Conservation (phyloP, 2,113 vertebrate species). For the Phrynosoma platyrhinos region DNA sequence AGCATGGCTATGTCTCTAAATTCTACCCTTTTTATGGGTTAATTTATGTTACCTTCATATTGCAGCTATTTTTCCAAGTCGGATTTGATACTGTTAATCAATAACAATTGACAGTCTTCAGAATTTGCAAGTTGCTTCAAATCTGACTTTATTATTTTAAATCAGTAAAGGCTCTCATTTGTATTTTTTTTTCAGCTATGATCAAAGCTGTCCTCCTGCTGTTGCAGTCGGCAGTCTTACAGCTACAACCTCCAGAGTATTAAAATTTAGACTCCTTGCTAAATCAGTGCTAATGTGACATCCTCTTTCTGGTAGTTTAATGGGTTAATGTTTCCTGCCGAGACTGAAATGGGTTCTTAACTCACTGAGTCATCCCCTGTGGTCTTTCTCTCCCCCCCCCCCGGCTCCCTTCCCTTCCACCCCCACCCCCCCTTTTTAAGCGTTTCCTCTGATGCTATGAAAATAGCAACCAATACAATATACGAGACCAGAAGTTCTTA, state of each 20-base stretch:
- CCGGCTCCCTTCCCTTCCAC: not conserved
- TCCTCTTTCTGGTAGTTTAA: constrained; percentile 43
- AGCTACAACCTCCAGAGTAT: not conserved
- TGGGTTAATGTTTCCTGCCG: constrained; percentile 57
- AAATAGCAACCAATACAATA: constrained; percentile 76
- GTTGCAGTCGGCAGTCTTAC: not conserved
- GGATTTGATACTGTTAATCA: not conserved
- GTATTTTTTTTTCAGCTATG: not conserved
- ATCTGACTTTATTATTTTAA: not conserved
- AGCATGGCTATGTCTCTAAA: too few relatives aligned
- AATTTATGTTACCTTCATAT: not conserved
- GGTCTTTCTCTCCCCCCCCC: not conserved
- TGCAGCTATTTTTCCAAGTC: not conserved
- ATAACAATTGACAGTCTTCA: not conserved
- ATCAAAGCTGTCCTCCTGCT: not conserved
- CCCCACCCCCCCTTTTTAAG: constrained; percentile 2
- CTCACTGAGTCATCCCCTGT: constrained; percentile 11
- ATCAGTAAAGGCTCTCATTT: not conserved
- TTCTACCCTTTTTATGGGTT: too few relatives aligned
- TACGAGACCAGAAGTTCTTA: constrained; percentile 72
- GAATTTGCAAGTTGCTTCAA: not conserved
- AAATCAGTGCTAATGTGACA: not conserved
- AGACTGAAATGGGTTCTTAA: constrained; percentile 38
- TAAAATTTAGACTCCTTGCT: not conserved
- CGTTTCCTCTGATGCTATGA: constrained; percentile 75